Conservation (phyloP, 2,797 vertebrate genomes). For the Hemitrygon akajei region DNA sequence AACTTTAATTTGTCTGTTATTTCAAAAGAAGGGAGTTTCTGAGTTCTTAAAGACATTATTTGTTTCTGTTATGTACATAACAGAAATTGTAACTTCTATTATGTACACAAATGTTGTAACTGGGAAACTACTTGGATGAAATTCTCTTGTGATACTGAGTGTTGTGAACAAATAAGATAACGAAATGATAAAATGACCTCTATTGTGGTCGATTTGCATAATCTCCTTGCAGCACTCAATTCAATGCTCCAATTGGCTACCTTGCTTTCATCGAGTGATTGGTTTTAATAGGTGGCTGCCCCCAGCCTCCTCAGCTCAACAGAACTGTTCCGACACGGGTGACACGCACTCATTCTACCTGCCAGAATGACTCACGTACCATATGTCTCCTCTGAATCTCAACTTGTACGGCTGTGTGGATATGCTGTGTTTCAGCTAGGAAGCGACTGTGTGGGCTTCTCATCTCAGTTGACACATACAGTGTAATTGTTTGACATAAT, state of each 20-base stretch:
- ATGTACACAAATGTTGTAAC: neutral
- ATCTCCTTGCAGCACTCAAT: constrained; percentile 39
- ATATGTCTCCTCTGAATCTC: constrained; percentile 41
- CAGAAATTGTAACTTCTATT: neutral
- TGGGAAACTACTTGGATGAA: neutral
- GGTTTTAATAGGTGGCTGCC: constrained; percentile 41
- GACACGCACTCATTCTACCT: constrained; percentile 44
- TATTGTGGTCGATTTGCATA: constrained; percentile 39
- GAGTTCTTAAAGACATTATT: constrained; percentile 2
- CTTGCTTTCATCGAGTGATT: constrained; percentile 45
- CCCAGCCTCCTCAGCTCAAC: constrained; percentile 43
- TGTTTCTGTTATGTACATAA: neutral
- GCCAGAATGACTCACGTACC: constrained; percentile 46
- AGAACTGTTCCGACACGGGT: constrained; percentile 40
- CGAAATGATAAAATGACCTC: constrained; percentile 23
- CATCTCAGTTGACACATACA: constrained; percentile 41
- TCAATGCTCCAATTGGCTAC: constrained; percentile 40
- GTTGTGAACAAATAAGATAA: constrained; percentile 22
- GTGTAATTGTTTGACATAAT: constrained; percentile 38
- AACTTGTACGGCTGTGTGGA: constrained; percentile 41
- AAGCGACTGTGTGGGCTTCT: constrained; percentile 44
- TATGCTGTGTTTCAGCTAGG: constrained; percentile 43
- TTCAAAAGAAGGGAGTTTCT: neutral
- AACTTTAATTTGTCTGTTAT: neutral
- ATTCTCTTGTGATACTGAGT: constrained; percentile 18